A percentile compares a stretch with the other conserved stretches of the same genome.
These are phyloP conservation scores for Sciurus vulgaris DNA, from an alignment of 2,797 vertebrate genomes.

Conservation along the genomic window DNA sequence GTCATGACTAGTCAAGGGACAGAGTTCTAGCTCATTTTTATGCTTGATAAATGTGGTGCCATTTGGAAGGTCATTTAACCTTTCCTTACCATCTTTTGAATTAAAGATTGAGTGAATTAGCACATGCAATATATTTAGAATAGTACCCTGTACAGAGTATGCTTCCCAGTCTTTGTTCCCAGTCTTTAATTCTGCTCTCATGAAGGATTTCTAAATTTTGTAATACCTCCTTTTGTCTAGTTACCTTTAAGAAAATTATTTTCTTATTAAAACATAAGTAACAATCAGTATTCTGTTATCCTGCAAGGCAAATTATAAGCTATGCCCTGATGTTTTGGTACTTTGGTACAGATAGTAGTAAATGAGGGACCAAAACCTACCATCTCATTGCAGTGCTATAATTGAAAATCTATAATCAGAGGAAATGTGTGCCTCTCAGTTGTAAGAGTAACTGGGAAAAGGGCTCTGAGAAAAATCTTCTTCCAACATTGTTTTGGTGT, in stretches of 20 bases:
- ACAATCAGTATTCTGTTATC: not conserved
- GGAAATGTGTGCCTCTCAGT: not conserved
- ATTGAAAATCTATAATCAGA: not conserved
- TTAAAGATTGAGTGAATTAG: constrained; percentile 43
- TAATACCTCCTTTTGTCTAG: not conserved
- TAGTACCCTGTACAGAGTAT: not conserved
- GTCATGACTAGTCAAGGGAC: not conserved
- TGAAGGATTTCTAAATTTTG: constrained; percentile 48
- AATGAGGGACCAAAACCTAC: not conserved
- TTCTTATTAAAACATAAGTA: not conserved
- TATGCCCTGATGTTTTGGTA: not conserved
- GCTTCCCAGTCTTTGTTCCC: not conserved
- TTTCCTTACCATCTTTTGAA: constrained; percentile 9
- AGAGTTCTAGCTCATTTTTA: not conserved
- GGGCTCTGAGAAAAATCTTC: not conserved
- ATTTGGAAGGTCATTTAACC: not conserved
- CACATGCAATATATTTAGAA: not conserved
- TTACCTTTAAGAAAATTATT: constrained; percentile 46
- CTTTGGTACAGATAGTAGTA: not conserved
- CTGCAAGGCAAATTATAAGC: not conserved
- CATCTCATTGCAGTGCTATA: not conserved
- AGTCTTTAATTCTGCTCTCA: constrained; percentile 47
- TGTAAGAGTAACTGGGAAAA: not conserved
- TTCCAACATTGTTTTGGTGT: not conserved
- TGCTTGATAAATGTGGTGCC: not conserved